Evolutionary conservation across 2,888 invertebrate species (phyloP), one percentile per base, ranked within the genome.

Genomic region (Apantesis nais): DNA sequence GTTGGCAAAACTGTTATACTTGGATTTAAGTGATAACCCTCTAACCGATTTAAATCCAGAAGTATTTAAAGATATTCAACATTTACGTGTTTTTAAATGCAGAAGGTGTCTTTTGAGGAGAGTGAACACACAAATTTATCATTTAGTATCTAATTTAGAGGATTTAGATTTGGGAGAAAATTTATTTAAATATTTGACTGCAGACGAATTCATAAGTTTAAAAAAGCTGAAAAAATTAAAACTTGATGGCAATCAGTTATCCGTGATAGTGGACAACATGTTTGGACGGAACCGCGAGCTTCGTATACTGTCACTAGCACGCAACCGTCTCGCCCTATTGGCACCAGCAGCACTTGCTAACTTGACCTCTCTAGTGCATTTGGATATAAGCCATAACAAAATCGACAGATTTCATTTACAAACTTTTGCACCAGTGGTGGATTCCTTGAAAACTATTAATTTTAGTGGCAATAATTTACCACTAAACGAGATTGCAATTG

Each of bases 121-220:
- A 88, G 96, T 98, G 83, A 98, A 98, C 92, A 96, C 97, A 16
- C 97, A 97, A 88, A 96, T 98, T 83, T 98, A 97, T 92, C 97
- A 97, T 88, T 95, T 97, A 83, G 96, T 97, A 83, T 96, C 97
- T 75, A 96, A 96, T 86, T 94, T 98, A 75, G 96, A 96, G 80
- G 96, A 97, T 87, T 91, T 98, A 82, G 98, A 98, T 91, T 93
- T 98, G 82, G 97, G 97, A 61, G 96, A 97, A 86, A 98, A 98
- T 92, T 96, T 96, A 72, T 97, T 98, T 88, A 97, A 97, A 90
- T 97, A 97, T 89, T 91, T 97, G 68, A 96, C 96, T 78, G 95
- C 96, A 64, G 97, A 97, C 84, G 97, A 97, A 87, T 97, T 97
- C 87, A 95, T 95, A 80, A 97, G 97, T 85, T 94, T 97, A 65